Conservation (phyloP, 2,888 invertebrate genomes). For the Hydriomena furcata region DNA sequence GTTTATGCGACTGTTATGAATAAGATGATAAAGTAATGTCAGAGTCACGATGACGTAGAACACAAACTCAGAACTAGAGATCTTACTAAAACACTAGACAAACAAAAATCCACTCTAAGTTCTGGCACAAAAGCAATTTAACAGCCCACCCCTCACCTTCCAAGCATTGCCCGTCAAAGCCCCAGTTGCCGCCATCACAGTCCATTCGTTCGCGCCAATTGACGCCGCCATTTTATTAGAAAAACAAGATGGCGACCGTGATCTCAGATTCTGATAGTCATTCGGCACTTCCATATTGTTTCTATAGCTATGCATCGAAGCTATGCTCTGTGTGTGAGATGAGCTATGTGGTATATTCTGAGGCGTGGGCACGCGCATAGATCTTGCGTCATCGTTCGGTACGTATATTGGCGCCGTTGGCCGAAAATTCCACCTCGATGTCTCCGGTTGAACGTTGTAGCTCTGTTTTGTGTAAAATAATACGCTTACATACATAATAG, state of each 20-base stretch:
- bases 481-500: conserved; percentile 43
- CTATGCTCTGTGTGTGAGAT: conserved; percentile 79
- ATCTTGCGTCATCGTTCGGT: conserved; percentile 68
- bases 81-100: conserved; percentile 67
- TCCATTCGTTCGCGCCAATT: conserved; percentile 79
- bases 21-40: background rate
- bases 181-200: conserved; percentile 70
- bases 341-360: conserved; percentile 76
- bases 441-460: conserved; percentile 78
- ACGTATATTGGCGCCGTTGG: conserved; percentile 80
- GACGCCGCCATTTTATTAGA: conserved; percentile 80
- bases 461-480: conserved; percentile 64
- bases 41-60: background rate
- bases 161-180: conserved; percentile 59
- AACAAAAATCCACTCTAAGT: conserved; percentile 57
- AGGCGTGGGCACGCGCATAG: conserved; percentile 65
- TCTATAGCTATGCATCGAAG: conserved; percentile 81
- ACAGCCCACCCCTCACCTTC: conserved; percentile 83
- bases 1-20: no score
- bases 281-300: conserved; percentile 77
- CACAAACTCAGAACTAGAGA: no score
- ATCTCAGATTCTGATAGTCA: conserved; percentile 78
- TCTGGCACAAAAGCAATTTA: conserved; percentile 53
- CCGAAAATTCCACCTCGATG: conserved; percentile 73
- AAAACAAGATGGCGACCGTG: conserved; percentile 82